These are phyloP conservation scores for Steinernema carpocapsae DNA, from an alignment of 2,888 invertebrate species.

Conservation along the genomic window DNA sequence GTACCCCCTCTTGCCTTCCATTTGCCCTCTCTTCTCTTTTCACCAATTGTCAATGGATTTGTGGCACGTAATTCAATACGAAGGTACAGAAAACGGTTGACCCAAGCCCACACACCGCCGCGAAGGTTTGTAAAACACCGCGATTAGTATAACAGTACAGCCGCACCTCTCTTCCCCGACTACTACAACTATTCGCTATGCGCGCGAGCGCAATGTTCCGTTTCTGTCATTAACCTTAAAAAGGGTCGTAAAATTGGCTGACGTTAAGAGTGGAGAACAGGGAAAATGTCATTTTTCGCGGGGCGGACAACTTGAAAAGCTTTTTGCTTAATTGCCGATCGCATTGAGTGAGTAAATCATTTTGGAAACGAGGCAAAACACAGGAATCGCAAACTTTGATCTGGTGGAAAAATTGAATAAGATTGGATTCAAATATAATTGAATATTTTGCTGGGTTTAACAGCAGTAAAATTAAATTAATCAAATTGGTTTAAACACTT, in stretches of 20 bases:
- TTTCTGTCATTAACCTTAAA: slow-evolving; percentile 32
- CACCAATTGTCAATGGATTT: background rate
- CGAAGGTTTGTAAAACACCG: no score
- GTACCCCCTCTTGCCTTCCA: no score
- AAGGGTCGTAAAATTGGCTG: slow-evolving; percentile 26
- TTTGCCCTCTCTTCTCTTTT: no score
- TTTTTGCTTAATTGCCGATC: slow-evolving; percentile 22
- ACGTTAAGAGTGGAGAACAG: slow-evolving; percentile 1
- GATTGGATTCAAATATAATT: no score
- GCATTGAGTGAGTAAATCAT: slow-evolving; percentile 3
- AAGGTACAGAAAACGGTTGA: background rate
- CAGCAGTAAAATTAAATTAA: no score
- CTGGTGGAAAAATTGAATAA: no score
- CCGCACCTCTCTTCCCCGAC: background rate
- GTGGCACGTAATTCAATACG: background rate
- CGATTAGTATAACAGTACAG: no score
- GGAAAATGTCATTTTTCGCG: background rate
- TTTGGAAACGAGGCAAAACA: background rate
- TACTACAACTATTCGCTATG: background rate
- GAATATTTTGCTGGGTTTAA: no score
- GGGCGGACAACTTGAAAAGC: slow-evolving; percentile 26
- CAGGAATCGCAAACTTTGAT: background rate
- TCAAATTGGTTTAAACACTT: no score
- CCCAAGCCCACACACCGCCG: background rate
- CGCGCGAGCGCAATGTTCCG: slow-evolving; percentile 11